Conservation (phyloP, 2,797 vertebrate species). For the Apodemus agrarius region DNA sequence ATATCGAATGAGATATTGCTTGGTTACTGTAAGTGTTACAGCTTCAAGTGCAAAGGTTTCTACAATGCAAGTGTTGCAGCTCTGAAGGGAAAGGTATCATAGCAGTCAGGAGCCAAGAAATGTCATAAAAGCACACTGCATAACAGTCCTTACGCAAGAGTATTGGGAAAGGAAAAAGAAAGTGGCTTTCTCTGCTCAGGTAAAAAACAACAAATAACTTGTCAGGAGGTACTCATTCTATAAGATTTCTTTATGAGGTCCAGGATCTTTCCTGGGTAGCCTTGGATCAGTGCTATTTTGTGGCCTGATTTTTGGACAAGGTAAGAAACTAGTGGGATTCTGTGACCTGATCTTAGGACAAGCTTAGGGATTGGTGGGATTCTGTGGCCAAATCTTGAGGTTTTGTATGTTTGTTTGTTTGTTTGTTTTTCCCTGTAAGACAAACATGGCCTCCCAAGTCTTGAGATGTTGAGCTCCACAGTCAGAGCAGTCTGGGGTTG, state of each 20-base stretch:
- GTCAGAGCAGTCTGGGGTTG: background rate
- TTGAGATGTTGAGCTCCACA: background rate
- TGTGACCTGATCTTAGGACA: background rate
- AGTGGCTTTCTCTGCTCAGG: background rate
- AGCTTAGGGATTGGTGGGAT: background rate
- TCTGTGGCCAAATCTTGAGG: background rate
- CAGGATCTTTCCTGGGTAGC: background rate
- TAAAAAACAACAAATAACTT: background rate
- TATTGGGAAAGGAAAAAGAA: background rate
- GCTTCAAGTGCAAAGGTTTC: background rate
- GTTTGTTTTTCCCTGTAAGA: background rate
- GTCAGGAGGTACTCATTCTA: background rate
- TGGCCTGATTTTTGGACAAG: background rate
- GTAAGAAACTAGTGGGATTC: background rate
- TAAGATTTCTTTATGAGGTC: background rate
- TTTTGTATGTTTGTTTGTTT: background rate
- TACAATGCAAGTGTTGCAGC: background rate
- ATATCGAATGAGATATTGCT: background rate
- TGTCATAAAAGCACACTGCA: background rate
- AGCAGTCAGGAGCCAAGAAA: background rate
- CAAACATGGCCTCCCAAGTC: background rate
- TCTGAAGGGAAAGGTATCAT: background rate
- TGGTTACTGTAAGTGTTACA: background rate
- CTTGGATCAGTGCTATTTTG: background rate
- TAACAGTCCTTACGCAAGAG: background rate